These are phyloP conservation scores for Metopia argyrocephala DNA, from an alignment of 2,888 invertebrate genomes.

Conservation along the genomic window DNA sequence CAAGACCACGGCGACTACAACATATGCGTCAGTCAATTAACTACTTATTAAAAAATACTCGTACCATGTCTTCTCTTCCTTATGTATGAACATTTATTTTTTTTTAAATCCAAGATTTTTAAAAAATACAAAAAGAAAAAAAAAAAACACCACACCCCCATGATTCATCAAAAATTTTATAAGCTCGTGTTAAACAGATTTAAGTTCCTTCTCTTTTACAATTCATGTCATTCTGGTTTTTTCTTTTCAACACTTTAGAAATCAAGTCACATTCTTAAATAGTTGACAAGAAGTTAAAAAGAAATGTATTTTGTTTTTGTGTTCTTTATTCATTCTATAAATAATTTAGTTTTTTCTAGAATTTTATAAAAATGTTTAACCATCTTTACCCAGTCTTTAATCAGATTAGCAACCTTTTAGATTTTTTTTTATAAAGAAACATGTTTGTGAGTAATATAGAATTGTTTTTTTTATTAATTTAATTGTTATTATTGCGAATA, in stretches of 20 bases:
- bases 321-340: background rate
- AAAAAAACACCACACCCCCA: constrained; percentile 7
- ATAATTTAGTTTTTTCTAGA: constrained; percentile 5
- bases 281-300: constrained; percentile 24
- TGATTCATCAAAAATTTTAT: constrained; percentile 11
- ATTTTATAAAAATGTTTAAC: constrained; percentile 22
- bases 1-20: too few species aligned
- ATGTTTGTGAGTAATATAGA: constrained; percentile 5
- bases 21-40: too few species aligned
- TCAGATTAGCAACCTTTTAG: background rate
- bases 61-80: too few species aligned
- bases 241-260: constrained; percentile 26
- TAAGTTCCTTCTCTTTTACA: background rate
- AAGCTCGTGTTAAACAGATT: background rate
- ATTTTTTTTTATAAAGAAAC: background rate
- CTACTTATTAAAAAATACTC: too few species aligned
- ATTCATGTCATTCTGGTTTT: constrained; percentile 2
- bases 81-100: too few species aligned
- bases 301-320: background rate
- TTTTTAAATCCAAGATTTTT: too few species aligned
- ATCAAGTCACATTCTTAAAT: constrained; percentile 45
- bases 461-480: background rate
- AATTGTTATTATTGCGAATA: background rate
- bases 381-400: constrained; percentile 7
- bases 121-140: background rate